These are phyloP conservation scores for Lycodopsis pacificus DNA, from an alignment of 2,797 vertebrate species.

Conservation along the genomic window DNA sequence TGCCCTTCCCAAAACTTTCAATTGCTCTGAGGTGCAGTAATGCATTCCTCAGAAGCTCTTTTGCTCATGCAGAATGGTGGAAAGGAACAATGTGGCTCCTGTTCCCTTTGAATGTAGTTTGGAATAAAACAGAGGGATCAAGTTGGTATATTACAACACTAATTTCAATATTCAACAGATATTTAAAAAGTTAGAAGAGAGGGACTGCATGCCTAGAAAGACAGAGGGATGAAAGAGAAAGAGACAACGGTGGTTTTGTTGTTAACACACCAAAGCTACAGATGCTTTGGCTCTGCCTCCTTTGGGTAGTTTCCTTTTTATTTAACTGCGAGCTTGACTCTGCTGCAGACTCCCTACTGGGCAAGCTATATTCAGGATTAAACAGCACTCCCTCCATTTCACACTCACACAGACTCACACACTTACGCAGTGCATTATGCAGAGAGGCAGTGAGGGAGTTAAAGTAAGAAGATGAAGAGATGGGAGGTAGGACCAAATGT, in stretches of 20 bases:
- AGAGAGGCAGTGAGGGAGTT: conserved; percentile 7
- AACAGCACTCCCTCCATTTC: not conserved
- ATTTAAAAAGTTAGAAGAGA: conserved; percentile 1
- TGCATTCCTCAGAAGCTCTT: not conserved
- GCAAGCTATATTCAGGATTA: conserved; percentile 19
- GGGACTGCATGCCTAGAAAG: not conserved
- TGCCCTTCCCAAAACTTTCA: not conserved
- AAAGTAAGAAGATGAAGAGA: conserved; percentile 13
- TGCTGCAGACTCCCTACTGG: conserved; percentile 33
- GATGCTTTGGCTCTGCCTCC: conserved; percentile 14
- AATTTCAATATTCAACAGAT: not conserved
- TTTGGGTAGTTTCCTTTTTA: conserved; percentile 33
- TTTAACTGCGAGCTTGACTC: conserved; percentile 29
- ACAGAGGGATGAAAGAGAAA: not conserved
- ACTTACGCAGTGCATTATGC: conserved; percentile 5
- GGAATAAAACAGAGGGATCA: not conserved
- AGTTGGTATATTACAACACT: not conserved
- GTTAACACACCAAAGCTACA: conserved; percentile 4
- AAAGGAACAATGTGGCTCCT: not conserved
- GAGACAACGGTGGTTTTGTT: conserved; percentile 13
- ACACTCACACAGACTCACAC: conserved; percentile 5
- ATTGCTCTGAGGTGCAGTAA: not conserved
- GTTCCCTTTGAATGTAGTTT: not conserved
- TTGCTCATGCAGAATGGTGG: not conserved
- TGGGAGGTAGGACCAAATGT: conserved; percentile 17